Evolutionary conservation across 2,888 invertebrate species (phyloP), one percentile per base, ranked within the genome.

Genomic region (Nasonia oneida): DNA sequence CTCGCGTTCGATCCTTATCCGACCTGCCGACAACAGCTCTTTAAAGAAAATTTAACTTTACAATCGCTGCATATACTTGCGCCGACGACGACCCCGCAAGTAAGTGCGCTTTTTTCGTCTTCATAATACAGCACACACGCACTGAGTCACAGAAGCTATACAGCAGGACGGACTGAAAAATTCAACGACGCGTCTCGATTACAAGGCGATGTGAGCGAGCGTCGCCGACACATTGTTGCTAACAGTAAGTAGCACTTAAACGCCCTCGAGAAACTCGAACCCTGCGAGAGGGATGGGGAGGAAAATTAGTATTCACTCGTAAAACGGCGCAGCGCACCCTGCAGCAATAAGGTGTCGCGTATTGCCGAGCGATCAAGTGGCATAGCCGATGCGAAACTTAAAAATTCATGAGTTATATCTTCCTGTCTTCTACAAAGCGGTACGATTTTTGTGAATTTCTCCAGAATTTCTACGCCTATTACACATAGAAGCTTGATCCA

Each of bases 21-120:
- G 3, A 18, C 2, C 15, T 14, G 29, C 67, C 33, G 29, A 67
- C 67, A 67, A 15, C 67, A 14, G 33, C 67, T 67, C 67, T 33
- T 33, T 33, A 67, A 29, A 67, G 67, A 29, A 67, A 67, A 67
- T 67, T 67, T 67, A 29, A 67, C 67, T 67, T 67, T 67, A 67
- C 29, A 33, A 23, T 61, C 18, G 57, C 67, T 33, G 2, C 15
- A 57, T n/a, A 57, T 47, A 47, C 6, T 4, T 42, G 18, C 18
- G 18, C 15, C 18, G 15, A 3, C 14, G 29, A 29, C 53, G 3
- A 18, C 18, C 14, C 53, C 18, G 18, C 53, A 1, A 29, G 1
- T 29, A 29, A 29, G 53, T 53, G 4, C 18, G 4, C 53, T 53
- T 18, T 53, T 53, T 53, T 18, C 6, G 15, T 18, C 53, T 15